A percentile compares a stretch with the other conserved stretches of the same genome.
Conservation (phyloP, 2,888 invertebrate genomes). For the Oscheius sp. region DNA sequence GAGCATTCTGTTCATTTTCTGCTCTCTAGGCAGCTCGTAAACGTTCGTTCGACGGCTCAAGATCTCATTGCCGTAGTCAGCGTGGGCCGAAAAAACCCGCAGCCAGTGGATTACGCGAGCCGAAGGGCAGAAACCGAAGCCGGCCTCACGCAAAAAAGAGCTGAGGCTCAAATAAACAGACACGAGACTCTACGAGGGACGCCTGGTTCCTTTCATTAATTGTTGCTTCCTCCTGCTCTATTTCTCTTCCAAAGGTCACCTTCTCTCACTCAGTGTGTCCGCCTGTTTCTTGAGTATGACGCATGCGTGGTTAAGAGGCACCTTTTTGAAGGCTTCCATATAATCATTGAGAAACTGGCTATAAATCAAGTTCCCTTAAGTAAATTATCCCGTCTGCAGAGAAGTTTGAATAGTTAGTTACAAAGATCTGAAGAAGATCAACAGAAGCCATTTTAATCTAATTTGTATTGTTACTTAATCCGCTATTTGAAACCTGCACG, state of each 20-base stretch:
- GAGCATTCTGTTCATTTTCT: slow-evolving; percentile 21
- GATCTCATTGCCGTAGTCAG: slow-evolving; percentile 36
- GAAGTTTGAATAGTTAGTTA: too few species aligned
- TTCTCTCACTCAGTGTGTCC: background rate
- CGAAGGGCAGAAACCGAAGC: slow-evolving; percentile 38
- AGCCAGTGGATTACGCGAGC: slow-evolving; percentile 35
- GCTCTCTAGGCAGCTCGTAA: slow-evolving; percentile 17
- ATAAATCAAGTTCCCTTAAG: too few species aligned
- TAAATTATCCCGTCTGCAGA: too few species aligned
- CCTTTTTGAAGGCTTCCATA: slow-evolving; percentile 9
- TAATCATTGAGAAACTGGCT: too few species aligned
- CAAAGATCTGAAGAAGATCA: too few species aligned
- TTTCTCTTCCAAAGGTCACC: background rate
- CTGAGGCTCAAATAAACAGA: slow-evolving; percentile 23
- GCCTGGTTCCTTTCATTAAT: slow-evolving; percentile 1
- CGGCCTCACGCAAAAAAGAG: slow-evolving; percentile 12
- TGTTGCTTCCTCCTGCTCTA: background rate
- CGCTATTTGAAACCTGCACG: too few species aligned
- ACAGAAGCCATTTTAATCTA: too few species aligned
- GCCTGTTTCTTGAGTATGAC: slow-evolving; percentile 11
- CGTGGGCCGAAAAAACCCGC: slow-evolving; percentile 35
- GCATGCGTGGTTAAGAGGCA: slow-evolving; percentile 30
- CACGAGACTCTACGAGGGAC: background rate
- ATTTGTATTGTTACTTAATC: too few species aligned
- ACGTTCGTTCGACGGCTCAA: slow-evolving; percentile 27